phyloP scores from a whole-genome alignment of 2,797 vertebrate species.

The Smutsia gigantea region DNA sequence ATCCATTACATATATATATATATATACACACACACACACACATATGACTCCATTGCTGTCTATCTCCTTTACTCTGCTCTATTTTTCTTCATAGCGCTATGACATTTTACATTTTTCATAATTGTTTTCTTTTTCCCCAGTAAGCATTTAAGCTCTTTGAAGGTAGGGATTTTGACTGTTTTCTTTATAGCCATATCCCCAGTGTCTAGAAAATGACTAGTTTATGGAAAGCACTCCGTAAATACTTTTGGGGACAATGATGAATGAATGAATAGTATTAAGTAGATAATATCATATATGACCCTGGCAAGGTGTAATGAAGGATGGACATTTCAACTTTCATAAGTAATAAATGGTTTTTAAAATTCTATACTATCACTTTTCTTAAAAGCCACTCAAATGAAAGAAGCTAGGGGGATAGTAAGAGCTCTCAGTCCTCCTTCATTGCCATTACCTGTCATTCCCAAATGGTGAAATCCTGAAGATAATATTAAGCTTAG shows the following conservation, averaged over 20 bases:
- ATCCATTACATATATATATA: neutral
- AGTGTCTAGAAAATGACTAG: neutral
- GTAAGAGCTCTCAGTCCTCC: neutral
- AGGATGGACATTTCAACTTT: neutral
- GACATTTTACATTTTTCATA: neutral
- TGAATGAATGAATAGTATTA: neutral
- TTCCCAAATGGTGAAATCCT: neutral
- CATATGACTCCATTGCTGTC: neutral
- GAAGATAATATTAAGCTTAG: neutral
- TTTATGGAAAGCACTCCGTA: neutral
- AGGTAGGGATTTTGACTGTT: neutral
- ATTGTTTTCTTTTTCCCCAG: neutral
- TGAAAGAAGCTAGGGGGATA: neutral
- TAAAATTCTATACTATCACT: neutral
- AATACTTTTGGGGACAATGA: neutral
- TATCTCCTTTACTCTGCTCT: neutral
- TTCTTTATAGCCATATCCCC: neutral
- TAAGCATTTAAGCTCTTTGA: neutral
- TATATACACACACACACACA: neutral
- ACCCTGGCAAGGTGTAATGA: neutral
- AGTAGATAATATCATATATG: neutral
- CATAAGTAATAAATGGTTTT: neutral
- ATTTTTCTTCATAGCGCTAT: neutral
- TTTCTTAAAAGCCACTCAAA: conserved; percentile 2
- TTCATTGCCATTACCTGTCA: neutral